Percentiles rank a stretch among this genome's conserved stretches.
Conservation (phyloP, 53 echinoderm and acorn worm species). For the Temnopleurus reevesii region DNA sequence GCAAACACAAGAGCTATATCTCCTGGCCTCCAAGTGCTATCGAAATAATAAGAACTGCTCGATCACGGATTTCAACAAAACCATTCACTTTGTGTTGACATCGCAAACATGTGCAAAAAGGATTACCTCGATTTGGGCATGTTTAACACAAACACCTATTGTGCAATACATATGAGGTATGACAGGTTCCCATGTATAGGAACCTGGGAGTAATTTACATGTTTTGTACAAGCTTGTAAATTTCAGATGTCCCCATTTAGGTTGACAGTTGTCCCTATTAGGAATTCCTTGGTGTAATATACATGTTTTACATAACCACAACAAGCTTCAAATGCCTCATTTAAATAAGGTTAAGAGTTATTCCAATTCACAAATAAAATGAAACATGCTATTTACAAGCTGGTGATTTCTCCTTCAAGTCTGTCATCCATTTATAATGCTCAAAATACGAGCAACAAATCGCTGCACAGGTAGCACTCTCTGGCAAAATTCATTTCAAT, state of each 20-base stretch:
- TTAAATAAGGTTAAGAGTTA: no score
- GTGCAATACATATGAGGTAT: no score
- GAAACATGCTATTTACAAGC: no score
- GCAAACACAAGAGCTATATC: neutral
- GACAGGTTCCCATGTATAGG: no score
- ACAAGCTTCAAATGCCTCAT: neutral
- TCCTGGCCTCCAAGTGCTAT: neutral
- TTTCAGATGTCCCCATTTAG: neutral
- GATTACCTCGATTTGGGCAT: neutral
- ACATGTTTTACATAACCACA: neutral
- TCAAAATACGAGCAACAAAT: neutral
- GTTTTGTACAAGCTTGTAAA: no score
- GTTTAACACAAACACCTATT: constrained; percentile 16
- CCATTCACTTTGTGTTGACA: neutral
- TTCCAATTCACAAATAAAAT: no score
- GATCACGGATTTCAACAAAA: neutral
- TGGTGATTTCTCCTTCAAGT: neutral
- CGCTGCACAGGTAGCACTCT: neutral
- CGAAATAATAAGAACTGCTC: neutral
- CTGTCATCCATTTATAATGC: neutral
- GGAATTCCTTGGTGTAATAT: neutral
- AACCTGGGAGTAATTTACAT: no score
- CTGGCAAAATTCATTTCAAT: no score
- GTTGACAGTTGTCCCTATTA: neutral
- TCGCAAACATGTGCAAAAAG: constrained; percentile 27